Percentiles rank a stretch among this genome's conserved stretches.
Conservation (phyloP, 1,140 invertebrate genomes). For the Drosophila murphyi region DNA sequence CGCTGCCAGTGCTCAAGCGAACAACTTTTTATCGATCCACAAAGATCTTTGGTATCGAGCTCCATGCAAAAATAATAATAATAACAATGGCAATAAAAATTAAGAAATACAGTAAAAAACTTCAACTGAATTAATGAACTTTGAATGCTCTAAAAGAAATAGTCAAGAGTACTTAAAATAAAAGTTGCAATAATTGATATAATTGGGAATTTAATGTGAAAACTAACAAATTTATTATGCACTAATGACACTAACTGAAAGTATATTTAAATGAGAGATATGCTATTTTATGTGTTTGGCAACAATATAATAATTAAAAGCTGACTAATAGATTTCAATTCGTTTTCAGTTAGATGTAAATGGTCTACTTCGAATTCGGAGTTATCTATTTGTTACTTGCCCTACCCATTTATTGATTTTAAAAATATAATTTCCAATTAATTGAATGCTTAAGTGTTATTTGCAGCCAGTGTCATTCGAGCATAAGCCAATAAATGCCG, state of each 20-base stretch:
- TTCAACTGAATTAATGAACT: slow-evolving; percentile 33
- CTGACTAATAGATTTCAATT: too few species aligned
- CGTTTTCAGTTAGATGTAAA: too few species aligned
- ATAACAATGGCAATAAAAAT: too few species aligned
- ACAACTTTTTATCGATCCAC: slow-evolving; percentile 36
- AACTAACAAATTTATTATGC: neutral
- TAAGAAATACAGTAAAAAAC: slow-evolving; percentile 32
- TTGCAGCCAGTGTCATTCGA: slow-evolving; percentile 13
- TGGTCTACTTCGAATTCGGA: too few species aligned
- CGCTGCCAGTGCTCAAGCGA: slow-evolving; percentile 42
- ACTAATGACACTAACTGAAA: too few species aligned
- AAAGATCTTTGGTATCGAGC: slow-evolving; percentile 53
- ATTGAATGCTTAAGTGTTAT: neutral
- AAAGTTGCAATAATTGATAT: slow-evolving; percentile 24
- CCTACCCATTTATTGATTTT: too few species aligned
- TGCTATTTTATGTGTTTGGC: too few species aligned
- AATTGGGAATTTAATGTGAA: neutral
- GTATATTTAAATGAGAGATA: too few species aligned
- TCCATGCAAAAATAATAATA: neutral
- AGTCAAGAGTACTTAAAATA: slow-evolving; percentile 4
- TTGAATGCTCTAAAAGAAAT: neutral
- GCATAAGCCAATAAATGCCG: neutral
- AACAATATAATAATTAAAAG: too few species aligned
- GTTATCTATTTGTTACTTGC: too few species aligned
- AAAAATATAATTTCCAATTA: neutral